These are phyloP conservation scores for Procambarus virginalis DNA, from an alignment of 1,140 invertebrate species.

Conservation along the genomic window DNA sequence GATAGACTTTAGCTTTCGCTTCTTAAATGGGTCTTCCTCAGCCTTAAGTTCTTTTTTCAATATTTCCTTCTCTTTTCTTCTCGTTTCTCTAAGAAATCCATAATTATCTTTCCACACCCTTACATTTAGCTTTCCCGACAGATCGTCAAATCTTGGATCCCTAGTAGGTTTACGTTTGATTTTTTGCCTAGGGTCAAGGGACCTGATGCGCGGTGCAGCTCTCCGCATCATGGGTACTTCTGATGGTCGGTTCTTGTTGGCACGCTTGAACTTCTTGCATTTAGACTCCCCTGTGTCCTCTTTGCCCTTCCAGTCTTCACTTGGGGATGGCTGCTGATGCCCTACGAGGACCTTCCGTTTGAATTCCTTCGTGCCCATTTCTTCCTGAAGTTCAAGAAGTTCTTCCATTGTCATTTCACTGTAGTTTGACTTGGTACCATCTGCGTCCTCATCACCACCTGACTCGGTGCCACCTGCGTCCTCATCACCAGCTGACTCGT, in stretches of 20 bases:
- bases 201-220: slow-evolving; percentile 22
- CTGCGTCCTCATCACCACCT: neutral
- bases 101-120: slow-evolving; percentile 47
- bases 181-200: slow-evolving; percentile 17
- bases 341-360: slow-evolving; percentile 21
- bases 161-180: slow-evolving; percentile 9
- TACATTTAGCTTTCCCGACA: slow-evolving; percentile 62
- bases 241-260: slow-evolving; percentile 43
- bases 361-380: slow-evolving; percentile 47
- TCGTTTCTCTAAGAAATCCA: slow-evolving; percentile 46
- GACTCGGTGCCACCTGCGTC: neutral
- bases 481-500: neutral
- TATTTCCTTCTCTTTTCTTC: slow-evolving; percentile 52
- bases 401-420: slow-evolving; percentile 57
- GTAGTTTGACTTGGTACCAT: neutral
- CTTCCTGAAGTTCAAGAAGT: slow-evolving; percentile 45
- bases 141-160: slow-evolving; percentile 68
- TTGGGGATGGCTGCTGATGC: neutral
- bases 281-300: neutral
- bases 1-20: slow-evolving; percentile 33
- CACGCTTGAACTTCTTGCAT: neutral
- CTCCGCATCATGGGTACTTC: slow-evolving; percentile 46
- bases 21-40: slow-evolving; percentile 27
- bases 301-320: neutral
- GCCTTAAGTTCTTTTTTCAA: slow-evolving; percentile 52